Evolutionary conservation across 2,797 vertebrate genomes (phyloP).

Genomic region (Decapterus maruadsi): DNA sequence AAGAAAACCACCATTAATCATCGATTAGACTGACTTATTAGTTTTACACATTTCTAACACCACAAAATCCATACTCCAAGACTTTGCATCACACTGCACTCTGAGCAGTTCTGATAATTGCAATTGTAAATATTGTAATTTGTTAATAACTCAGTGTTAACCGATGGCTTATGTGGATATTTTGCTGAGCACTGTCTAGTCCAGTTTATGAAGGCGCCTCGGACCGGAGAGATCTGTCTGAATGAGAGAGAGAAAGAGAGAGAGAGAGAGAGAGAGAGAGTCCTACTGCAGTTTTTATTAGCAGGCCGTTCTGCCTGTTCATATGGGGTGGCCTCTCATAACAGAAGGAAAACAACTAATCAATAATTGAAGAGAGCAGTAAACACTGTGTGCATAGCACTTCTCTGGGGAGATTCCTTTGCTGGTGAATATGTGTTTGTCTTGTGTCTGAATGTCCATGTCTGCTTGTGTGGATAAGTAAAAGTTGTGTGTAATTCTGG

Average conservation of each 20-base stretch:
- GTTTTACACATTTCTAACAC: background rate
- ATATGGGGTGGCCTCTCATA: conserved; percentile 80
- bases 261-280: conserved; percentile 35
- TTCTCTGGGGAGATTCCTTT: conserved; percentile 63
- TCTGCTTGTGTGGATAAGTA: background rate
- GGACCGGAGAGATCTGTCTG: conserved; percentile 21
- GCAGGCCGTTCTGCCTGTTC: conserved; percentile 55
- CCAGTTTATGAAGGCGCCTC: conserved; percentile 16
- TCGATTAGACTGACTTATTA: background rate
- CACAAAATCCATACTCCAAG: background rate
- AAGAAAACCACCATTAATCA: background rate
- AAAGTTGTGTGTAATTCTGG: background rate
- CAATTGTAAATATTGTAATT: conserved; percentile 35
- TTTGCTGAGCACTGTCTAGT: conserved; percentile 53
- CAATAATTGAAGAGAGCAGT: conserved; percentile 83
- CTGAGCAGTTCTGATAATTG: conserved; percentile 6
- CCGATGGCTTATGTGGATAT: conserved; percentile 9
- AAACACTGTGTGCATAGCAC: conserved; percentile 73
- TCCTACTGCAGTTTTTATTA: conserved; percentile 80
- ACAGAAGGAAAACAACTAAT: conserved; percentile 83
- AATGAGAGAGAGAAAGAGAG: background rate
- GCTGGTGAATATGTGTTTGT: conserved; percentile 46
- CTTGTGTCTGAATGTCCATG: conserved; percentile 27
- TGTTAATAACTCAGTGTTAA: conserved; percentile 62
- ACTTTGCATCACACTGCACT: conserved; percentile 24